Conservation (phyloP, 2,888 invertebrate genomes). For the Aquatica leii region DNA sequence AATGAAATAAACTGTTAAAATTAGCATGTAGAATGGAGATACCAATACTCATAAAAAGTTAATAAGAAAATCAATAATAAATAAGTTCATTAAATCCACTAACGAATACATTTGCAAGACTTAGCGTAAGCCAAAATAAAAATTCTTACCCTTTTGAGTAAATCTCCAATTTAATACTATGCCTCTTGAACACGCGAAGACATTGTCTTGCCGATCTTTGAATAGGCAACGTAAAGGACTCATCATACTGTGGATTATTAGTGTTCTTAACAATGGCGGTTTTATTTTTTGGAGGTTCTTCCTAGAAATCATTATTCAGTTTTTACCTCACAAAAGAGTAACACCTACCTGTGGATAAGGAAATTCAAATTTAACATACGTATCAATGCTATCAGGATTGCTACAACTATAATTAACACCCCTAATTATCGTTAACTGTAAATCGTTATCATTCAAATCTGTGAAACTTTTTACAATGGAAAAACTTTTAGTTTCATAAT, state of each 20-base stretch:
- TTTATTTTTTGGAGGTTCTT: constrained; percentile 76
- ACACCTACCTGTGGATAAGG: constrained; percentile 82
- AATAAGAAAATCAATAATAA: too few species aligned
- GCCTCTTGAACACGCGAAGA: constrained; percentile 86
- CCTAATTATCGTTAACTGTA: constrained; percentile 85
- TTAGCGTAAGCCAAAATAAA: not conserved
- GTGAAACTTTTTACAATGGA: constrained; percentile 93
- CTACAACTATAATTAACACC: constrained; percentile 87
- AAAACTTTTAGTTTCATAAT: constrained; percentile 90
- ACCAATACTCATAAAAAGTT: too few species aligned
- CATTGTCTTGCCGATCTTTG: constrained; percentile 82
- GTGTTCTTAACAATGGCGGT: constrained; percentile 83
- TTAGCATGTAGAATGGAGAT: too few species aligned
- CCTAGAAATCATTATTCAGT: constrained; percentile 64
- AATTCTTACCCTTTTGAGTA: constrained; percentile 87
- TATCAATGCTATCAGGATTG: constrained; percentile 88
- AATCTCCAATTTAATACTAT: constrained; percentile 89
- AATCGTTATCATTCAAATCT: constrained; percentile 90
- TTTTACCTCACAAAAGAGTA: too few species aligned
- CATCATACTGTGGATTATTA: constrained; percentile 88
- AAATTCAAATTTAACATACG: constrained; percentile 92
- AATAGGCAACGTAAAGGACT: constrained; percentile 80
- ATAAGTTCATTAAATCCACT: too few species aligned
- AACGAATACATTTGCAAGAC: too few species aligned
- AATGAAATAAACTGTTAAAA: too few species aligned